Evolutionary conservation across 2,888 invertebrate genomes (phyloP).

Genomic region (Lasioglossum leucozonium): DNA sequence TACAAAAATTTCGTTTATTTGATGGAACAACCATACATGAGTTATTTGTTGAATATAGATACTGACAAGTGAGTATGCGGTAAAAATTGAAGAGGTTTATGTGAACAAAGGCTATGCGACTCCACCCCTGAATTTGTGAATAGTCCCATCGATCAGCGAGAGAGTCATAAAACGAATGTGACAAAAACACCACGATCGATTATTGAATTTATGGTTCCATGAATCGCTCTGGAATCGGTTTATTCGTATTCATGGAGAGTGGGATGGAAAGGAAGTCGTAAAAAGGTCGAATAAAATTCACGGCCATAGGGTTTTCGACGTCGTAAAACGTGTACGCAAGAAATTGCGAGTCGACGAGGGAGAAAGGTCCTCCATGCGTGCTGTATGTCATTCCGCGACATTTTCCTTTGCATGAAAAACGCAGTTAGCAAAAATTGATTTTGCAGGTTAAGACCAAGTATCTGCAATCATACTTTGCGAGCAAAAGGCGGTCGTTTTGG

Average conservation of each 20-base stretch:
- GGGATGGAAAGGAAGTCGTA: not conserved
- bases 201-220: slow-evolving; percentile 3
- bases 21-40: not conserved
- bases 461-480: too few species aligned
- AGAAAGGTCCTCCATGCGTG: not conserved
- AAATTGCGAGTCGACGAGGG: not conserved
- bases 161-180: not conserved
- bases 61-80: not conserved
- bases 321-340: not conserved
- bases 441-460: too few species aligned
- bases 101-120: not conserved
- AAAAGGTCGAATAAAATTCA: slow-evolving; percentile 11
- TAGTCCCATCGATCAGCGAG: not conserved
- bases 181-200: not conserved
- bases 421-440: too few species aligned
- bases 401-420: not conserved
- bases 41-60: not conserved
- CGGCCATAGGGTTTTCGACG: not conserved
- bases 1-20: too few species aligned
- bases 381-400: not conserved
- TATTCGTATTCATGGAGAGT: not conserved
- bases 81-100: not conserved
- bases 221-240: not conserved
- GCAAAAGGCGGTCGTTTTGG: too few species aligned
- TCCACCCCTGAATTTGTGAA: not conserved